Conservation (phyloP, 2,888 invertebrate species). For the Laothoe populi region DNA sequence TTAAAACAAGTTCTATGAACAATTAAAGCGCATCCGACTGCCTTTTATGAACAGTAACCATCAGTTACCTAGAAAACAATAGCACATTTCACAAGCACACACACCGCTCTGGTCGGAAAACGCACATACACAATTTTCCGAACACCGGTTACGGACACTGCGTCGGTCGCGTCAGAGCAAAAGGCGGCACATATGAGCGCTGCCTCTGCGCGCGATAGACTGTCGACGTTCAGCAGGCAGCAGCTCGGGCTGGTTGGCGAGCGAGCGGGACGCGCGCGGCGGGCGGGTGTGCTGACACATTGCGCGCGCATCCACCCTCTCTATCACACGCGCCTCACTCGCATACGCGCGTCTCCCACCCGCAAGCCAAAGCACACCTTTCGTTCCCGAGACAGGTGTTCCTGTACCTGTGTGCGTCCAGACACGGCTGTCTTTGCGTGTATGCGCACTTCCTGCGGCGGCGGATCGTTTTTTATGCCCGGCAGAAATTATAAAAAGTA, state of each 20-base stretch:
- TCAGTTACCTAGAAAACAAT: conserved; percentile 83
- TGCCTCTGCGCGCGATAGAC: conserved; percentile 82
- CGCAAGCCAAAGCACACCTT: conserved; percentile 80
- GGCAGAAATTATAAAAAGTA: conserved; percentile 84
- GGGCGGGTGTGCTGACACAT: conserved; percentile 76
- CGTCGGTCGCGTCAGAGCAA: conserved; percentile 80
- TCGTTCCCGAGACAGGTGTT: conserved; percentile 84
- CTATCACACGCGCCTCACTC: conserved; percentile 55
- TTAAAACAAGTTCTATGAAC: conserved; percentile 44
- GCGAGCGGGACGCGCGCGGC: conserved; percentile 69
- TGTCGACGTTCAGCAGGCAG: conserved; percentile 65
- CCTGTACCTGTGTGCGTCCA: conserved; percentile 76
- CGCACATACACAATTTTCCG: conserved; percentile 85
- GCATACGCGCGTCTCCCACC: conserved; percentile 62
- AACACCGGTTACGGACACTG: conserved; percentile 82
- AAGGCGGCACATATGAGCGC: conserved; percentile 75
- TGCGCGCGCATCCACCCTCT: conserved; percentile 78
- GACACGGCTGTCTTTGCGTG: conserved; percentile 59
- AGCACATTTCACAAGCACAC: conserved; percentile 84
- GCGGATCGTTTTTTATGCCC: conserved; percentile 83
- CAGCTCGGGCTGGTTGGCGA: conserved; percentile 76
- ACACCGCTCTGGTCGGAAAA: conserved; percentile 82
- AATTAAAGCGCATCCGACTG: conserved; percentile 67
- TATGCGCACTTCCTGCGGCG: conserved; percentile 82
- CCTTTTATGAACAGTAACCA: conserved; percentile 68